Evolutionary conservation across 2,888 invertebrate species (phyloP).

Genomic region (Lasiommata megera): DNA sequence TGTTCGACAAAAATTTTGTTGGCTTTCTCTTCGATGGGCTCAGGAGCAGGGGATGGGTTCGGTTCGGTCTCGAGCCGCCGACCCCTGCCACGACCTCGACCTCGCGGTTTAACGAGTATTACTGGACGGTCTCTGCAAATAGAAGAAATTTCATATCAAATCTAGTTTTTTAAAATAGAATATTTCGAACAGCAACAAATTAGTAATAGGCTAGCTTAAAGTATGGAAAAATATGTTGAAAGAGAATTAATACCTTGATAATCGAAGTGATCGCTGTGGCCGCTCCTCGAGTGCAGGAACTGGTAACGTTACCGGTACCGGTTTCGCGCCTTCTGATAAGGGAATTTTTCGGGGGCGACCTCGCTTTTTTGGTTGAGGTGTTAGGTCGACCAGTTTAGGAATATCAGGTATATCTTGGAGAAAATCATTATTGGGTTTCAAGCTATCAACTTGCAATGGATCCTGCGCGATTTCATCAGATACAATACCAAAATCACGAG

Average conservation of each 20-base stretch:
- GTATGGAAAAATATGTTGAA: slow-evolving; percentile 5
- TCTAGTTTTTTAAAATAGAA: background rate
- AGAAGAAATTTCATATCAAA: background rate
- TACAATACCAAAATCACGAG: slow-evolving; percentile 56
- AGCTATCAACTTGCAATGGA: slow-evolving; percentile 64
- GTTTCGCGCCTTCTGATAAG: slow-evolving; percentile 58
- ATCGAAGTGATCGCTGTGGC: slow-evolving; percentile 68
- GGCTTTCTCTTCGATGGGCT: slow-evolving; percentile 40
- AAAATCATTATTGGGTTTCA: slow-evolving; percentile 42
- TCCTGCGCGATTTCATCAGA: slow-evolving; percentile 68
- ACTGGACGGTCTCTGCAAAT: slow-evolving; percentile 63
- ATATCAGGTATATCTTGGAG: slow-evolving; percentile 38
- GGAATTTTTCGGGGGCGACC: slow-evolving; percentile 73
- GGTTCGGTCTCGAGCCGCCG: slow-evolving; percentile 41
- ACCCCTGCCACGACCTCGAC: slow-evolving; percentile 65
- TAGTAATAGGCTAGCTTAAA: too few species aligned
- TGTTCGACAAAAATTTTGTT: slow-evolving; percentile 40
- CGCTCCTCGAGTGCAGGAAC: slow-evolving; percentile 70
- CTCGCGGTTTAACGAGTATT: slow-evolving; percentile 60
- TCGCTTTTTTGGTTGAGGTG: slow-evolving; percentile 72
- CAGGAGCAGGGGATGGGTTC: slow-evolving; percentile 37
- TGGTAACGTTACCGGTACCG: slow-evolving; percentile 51
- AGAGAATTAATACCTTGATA: slow-evolving; percentile 56
- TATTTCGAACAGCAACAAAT: too few species aligned
- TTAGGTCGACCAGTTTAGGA: slow-evolving; percentile 52